These are phyloP conservation scores for Erinaceus europaeus DNA, from an alignment of 2,113 vertebrate species.

Conservation along the genomic window DNA sequence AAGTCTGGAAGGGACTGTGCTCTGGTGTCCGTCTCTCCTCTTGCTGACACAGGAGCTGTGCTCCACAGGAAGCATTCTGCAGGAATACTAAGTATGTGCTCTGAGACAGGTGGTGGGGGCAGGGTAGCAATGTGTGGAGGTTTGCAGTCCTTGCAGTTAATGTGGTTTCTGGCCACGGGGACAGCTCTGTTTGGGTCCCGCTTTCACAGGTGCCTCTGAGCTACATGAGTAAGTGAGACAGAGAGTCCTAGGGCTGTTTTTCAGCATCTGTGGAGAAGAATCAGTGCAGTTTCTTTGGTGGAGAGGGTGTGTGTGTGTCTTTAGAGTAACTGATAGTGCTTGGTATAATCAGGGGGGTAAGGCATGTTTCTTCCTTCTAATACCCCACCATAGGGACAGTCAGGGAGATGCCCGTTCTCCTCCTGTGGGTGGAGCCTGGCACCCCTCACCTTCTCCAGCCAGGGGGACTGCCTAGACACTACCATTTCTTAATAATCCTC, in stretches of 20 bases:
- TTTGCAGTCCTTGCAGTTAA: not conserved
- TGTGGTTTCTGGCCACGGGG: not conserved
- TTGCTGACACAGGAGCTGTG: not conserved
- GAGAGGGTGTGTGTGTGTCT: rapidly evolving
- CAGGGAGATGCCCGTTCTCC: not conserved
- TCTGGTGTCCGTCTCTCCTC: not conserved
- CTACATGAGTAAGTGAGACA: not conserved
- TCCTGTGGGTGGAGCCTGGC: not conserved
- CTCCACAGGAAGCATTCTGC: not conserved
- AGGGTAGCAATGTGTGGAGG: not conserved
- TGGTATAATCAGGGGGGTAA: not conserved
- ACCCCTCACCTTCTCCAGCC: not conserved
- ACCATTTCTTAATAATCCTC: slow-evolving; percentile 18
- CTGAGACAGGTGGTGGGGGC: not conserved
- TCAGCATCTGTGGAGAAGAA: not conserved
- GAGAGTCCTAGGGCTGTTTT: not conserved
- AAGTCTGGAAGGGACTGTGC: not conserved
- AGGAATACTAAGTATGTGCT: not conserved
- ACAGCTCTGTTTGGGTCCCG: not conserved
- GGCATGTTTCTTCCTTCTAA: not conserved
- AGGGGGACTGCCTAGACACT: not conserved
- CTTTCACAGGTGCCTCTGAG: not conserved
- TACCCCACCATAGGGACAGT: not conserved
- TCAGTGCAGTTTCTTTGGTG: not conserved
- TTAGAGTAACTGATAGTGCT: not conserved